These are phyloP conservation scores for Taxidea taxus DNA, from an alignment of 2,113 vertebrate genomes.

Conservation along the genomic window DNA sequence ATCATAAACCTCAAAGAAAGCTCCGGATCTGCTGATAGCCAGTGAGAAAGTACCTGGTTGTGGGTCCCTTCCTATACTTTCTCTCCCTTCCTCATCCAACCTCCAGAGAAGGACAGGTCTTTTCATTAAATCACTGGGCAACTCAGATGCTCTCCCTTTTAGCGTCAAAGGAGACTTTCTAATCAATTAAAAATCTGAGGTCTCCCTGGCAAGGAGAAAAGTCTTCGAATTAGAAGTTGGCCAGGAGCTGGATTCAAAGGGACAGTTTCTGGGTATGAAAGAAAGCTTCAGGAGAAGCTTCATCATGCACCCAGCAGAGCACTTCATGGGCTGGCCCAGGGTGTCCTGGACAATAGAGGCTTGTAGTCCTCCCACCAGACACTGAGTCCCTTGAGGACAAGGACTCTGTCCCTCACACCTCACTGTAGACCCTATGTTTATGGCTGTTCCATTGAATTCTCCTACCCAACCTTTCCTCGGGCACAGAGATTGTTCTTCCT, in stretches of 20 bases:
- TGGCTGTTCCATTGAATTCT: not conserved
- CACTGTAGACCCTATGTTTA: not conserved
- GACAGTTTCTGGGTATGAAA: not conserved
- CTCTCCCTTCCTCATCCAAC: not conserved
- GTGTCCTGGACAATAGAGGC: not conserved
- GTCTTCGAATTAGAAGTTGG: not conserved
- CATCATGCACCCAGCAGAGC: not conserved
- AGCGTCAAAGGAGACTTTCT: not conserved
- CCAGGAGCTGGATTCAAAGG: not conserved
- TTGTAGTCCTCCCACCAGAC: not conserved
- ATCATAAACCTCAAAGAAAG: not conserved
- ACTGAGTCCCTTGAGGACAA: not conserved
- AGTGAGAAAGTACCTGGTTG: not conserved
- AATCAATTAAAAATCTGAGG: not conserved
- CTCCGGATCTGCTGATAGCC: not conserved
- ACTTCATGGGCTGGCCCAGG: not conserved
- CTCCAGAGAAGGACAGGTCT: not conserved
- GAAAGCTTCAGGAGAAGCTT: not conserved
- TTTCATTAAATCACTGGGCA: not conserved
- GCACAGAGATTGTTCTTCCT: not conserved
- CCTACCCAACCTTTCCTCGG: not conserved
- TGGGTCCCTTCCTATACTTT: not conserved
- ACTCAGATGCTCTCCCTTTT: not conserved
- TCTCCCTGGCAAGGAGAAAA: not conserved
- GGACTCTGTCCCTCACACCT: not conserved